A percentile compares a stretch with the other conserved stretches of the same genome.
Conservation (phyloP, 2,113 vertebrate genomes). For the Nesogale talazaci region DNA sequence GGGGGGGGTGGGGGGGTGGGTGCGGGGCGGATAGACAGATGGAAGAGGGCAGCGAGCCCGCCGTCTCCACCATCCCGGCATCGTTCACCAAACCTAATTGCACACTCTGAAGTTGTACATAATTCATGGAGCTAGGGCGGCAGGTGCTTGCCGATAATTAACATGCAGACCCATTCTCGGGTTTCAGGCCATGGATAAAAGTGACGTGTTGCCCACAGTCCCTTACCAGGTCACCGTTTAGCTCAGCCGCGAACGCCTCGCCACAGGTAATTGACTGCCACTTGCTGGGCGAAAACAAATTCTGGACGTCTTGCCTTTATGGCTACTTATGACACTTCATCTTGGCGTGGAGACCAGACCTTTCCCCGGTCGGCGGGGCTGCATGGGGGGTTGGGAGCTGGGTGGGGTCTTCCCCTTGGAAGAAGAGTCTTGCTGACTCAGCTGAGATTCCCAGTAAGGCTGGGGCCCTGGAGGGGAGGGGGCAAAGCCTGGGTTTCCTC, state of each 20-base stretch:
- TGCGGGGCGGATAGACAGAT: too few relatives aligned
- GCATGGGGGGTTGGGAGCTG: too few relatives aligned
- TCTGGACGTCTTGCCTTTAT: constrained; percentile 58
- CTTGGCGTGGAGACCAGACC: constrained; percentile 51
- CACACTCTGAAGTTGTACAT: neutral
- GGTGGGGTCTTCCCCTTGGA: neutral
- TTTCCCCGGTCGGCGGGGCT: neutral
- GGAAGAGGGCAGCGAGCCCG: neutral
- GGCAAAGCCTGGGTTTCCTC: too few relatives aligned
- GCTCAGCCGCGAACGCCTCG: neutral
- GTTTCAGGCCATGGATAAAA: constrained; percentile 79
- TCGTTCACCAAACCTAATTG: constrained; percentile 62
- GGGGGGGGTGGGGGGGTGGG: too few relatives aligned
- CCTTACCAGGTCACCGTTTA: constrained; percentile 67
- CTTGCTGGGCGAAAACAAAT: constrained; percentile 72
- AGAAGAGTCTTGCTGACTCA: neutral
- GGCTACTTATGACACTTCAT: constrained; percentile 56
- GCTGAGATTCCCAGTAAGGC: too few relatives aligned
- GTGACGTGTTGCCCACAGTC: constrained; percentile 80
- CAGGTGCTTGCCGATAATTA: constrained; percentile 79
- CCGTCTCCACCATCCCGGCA: neutral
- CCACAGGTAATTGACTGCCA: constrained; percentile 77
- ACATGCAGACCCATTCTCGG: constrained; percentile 76
- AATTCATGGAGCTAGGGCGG: constrained; percentile 64
- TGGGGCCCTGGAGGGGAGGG: too few relatives aligned